Evolutionary conservation across 2,113 vertebrate genomes (phyloP).

Genomic region (Galemys pyrenaicus): DNA sequence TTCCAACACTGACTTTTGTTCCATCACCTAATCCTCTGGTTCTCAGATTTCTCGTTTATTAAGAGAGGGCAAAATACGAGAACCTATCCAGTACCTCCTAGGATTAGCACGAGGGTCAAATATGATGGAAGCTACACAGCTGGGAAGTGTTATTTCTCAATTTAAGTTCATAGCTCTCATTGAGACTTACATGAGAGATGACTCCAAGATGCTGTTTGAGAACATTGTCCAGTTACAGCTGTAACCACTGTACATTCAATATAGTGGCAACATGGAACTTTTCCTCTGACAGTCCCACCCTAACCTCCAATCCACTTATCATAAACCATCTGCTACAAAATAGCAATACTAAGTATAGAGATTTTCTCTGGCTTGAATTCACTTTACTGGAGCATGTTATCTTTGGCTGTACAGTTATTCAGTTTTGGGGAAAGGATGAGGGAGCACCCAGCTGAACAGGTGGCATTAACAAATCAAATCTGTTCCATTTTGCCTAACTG

Average conservation of each 20-base stretch:
- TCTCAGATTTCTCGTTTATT: constrained; percentile 2
- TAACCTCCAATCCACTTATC: not conserved
- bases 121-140: not conserved
- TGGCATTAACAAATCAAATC: not conserved
- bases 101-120: not conserved
- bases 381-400: constrained; percentile 7
- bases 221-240: not conserved
- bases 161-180: not conserved
- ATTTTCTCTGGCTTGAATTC: constrained; percentile 2
- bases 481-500: not conserved
- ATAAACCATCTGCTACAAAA: constrained; percentile 23
- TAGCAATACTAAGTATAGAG: not conserved
- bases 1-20: not conserved
- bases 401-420: constrained; percentile 49
- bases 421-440: constrained; percentile 50
- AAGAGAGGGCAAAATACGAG: not conserved
- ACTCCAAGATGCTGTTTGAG: not conserved
- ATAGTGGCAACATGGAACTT: not conserved
- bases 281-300: not conserved
- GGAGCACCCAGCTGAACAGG: not conserved
- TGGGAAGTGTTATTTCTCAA: not conserved
- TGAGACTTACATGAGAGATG: not conserved
- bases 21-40: not conserved
- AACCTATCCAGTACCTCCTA: not conserved
- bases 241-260: not conserved